Percentiles rank a stretch among this genome's conserved stretches.
Conservation (phyloP, 2,113 vertebrate species). For the Thomomys bottae region DNA sequence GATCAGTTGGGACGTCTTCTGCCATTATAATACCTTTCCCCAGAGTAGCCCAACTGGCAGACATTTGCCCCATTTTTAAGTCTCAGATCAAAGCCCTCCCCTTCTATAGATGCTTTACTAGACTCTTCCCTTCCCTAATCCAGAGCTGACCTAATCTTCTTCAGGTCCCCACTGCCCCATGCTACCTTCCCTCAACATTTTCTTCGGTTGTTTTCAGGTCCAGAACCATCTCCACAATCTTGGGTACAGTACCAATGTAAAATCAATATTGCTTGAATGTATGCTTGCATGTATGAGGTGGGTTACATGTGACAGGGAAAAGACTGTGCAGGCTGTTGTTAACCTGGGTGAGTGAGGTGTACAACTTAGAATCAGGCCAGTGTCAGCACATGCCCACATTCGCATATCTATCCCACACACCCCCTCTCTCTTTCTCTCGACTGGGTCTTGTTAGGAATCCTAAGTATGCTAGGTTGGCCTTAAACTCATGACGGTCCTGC, state of each 20-base stretch:
- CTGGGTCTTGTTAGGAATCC: too few species aligned
- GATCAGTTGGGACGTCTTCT: neutral
- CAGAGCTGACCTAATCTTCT: neutral
- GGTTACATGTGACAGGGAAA: neutral
- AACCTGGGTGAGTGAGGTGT: neutral
- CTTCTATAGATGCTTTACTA: neutral
- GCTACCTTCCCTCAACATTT: neutral
- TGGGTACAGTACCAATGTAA: neutral
- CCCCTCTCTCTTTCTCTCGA: too few species aligned
- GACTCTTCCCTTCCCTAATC: neutral
- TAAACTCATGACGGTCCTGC: too few species aligned
- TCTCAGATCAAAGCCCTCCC: neutral
- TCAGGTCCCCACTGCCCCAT: neutral
- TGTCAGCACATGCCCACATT: neutral
- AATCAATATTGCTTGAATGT: neutral
- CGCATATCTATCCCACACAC: too few species aligned
- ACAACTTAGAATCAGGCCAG: neutral
- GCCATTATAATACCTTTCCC: neutral
- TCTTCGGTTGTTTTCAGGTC: conserved; percentile 23
- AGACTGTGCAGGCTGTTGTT: neutral
- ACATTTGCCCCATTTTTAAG: neutral
- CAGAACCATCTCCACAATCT: neutral
- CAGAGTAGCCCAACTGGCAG: neutral
- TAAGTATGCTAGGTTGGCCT: too few species aligned
- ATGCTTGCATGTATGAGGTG: neutral